A percentile compares a stretch with the other conserved stretches of the same genome.
Evolutionary conservation across 2,797 vertebrate species (phyloP).

Genomic region (Notolabrus celidotus): DNA sequence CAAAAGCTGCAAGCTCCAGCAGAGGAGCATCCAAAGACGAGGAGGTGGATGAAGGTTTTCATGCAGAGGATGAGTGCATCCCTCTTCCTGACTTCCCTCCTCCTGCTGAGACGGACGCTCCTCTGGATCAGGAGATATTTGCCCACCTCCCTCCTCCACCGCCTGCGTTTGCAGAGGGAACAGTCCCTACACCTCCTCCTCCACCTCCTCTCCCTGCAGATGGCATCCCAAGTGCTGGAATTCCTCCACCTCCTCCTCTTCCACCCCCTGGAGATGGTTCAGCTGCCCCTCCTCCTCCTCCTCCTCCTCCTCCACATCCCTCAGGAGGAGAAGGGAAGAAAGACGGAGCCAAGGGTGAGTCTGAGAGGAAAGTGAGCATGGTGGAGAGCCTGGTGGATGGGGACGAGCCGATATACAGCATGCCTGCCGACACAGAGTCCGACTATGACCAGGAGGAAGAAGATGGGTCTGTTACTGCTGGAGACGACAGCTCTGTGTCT

Average conservation of each 20-base stretch:
- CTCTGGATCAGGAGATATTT: conserved; percentile 84
- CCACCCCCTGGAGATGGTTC: conserved; percentile 56
- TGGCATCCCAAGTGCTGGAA: conserved; percentile 6
- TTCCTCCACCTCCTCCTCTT: conserved; percentile 62
- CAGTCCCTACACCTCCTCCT: conserved; percentile 67
- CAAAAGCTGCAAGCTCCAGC: conserved; percentile 29
- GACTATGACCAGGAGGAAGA: conserved; percentile 94
- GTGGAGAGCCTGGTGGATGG: conserved; percentile 83
- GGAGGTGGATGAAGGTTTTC: conserved; percentile 92
- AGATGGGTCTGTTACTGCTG: conserved; percentile 86
- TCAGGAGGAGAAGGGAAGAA: conserved; percentile 52
- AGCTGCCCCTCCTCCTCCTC: conserved; percentile 45
- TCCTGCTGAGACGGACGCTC: conserved; percentile 75
- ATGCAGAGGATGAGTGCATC: conserved; percentile 89
- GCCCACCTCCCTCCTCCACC: conserved; percentile 86
- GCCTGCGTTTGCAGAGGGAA: conserved; percentile 84
- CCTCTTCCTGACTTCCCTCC: conserved; percentile 86
- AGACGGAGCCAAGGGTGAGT: conserved; percentile 52
- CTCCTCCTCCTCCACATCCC: conserved; percentile 53
- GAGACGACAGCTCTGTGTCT: conserved; percentile 79
- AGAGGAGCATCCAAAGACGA: conserved; percentile 78
- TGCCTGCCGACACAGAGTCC: conserved; percentile 90
- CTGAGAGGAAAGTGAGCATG: conserved; percentile 80
- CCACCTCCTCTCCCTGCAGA: conserved; percentile 59
- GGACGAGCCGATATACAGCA: conserved; percentile 90